Evolutionary conservation across 2,888 invertebrate species (phyloP).

Genomic region (Aspidiotus rigidus): DNA sequence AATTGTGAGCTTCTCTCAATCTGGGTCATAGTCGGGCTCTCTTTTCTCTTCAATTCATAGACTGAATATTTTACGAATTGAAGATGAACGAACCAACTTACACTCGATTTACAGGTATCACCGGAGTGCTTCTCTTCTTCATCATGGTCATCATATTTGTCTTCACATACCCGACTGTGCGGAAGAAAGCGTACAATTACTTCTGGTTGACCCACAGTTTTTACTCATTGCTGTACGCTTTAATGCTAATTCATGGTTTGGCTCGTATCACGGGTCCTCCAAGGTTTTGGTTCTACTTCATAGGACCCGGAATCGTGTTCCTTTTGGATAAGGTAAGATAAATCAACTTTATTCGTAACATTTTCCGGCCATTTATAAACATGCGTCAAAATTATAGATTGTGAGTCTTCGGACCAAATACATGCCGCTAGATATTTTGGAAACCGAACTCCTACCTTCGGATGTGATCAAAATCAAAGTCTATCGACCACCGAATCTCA

Average conservation of each 20-base stretch:
- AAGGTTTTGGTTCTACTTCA: slow-evolving; percentile 87
- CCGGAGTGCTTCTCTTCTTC: slow-evolving; percentile 76
- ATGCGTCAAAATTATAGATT: slow-evolving; percentile 50
- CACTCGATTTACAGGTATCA: slow-evolving; percentile 53
- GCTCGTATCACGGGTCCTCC: slow-evolving; percentile 85
- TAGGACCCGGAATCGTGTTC: slow-evolving; percentile 82
- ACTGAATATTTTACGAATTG: too few relatives aligned
- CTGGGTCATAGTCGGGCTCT: too few relatives aligned
- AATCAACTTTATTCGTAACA: not conserved
- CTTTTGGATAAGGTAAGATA: slow-evolving; percentile 69
- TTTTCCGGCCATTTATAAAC: too few relatives aligned
- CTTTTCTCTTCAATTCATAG: too few relatives aligned
- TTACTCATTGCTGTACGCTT: slow-evolving; percentile 72
- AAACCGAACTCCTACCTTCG: slow-evolving; percentile 86
- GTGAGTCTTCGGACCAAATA: slow-evolving; percentile 83
- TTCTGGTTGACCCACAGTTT: slow-evolving; percentile 91
- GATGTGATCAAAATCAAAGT: slow-evolving; percentile 91
- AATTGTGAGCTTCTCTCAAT: too few relatives aligned
- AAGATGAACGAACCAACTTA: too few relatives aligned
- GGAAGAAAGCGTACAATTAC: slow-evolving; percentile 87
- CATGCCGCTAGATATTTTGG: slow-evolving; percentile 83
- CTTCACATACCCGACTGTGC: slow-evolving; percentile 87
- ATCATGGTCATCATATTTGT: slow-evolving; percentile 92
- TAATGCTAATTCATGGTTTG: slow-evolving; percentile 81
- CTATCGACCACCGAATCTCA: slow-evolving; percentile 88